Conservation (phyloP, 2,888 invertebrate genomes). For the Trachelus tabidus region DNA sequence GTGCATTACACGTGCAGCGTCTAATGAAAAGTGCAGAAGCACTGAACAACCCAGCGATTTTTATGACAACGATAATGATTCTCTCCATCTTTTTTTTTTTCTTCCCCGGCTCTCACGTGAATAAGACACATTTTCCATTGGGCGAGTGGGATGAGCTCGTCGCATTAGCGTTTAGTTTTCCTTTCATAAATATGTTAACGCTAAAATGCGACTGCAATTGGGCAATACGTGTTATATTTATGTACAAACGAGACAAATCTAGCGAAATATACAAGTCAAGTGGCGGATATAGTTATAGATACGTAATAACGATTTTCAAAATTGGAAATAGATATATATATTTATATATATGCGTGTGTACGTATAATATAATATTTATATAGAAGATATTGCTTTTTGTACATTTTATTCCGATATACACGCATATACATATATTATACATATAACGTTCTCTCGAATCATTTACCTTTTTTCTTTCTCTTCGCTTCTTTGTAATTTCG, state of each 20-base stretch:
- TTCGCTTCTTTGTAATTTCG: background rate
- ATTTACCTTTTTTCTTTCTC: background rate
- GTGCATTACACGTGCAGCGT: background rate
- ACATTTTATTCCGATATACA: slow-evolving; percentile 40
- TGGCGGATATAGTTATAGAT: background rate
- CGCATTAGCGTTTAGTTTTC: background rate
- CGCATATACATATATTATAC: slow-evolving; percentile 9
- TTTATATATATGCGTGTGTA: slow-evolving; percentile 31
- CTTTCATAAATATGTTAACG: background rate
- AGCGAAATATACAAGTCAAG: slow-evolving; percentile 2
- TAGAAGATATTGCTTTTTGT: slow-evolving; percentile 52
- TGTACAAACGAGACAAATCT: slow-evolving; percentile 2
- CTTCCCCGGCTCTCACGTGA: background rate
- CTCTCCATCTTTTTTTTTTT: background rate
- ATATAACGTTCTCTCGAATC: slow-evolving; percentile 1
- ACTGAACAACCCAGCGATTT: background rate
- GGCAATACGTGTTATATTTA: background rate
- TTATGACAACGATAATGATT: background rate
- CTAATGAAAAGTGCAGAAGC: background rate
- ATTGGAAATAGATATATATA: slow-evolving; percentile 30
- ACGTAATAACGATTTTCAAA: slow-evolving; percentile 16
- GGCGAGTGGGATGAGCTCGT: background rate
- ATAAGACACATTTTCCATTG: background rate
- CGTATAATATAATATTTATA: slow-evolving; percentile 18
- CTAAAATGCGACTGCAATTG: background rate